phyloP scores from a whole-genome alignment of 2,797 vertebrate genomes.

The Oryzias dopingdopingensis region DNA sequence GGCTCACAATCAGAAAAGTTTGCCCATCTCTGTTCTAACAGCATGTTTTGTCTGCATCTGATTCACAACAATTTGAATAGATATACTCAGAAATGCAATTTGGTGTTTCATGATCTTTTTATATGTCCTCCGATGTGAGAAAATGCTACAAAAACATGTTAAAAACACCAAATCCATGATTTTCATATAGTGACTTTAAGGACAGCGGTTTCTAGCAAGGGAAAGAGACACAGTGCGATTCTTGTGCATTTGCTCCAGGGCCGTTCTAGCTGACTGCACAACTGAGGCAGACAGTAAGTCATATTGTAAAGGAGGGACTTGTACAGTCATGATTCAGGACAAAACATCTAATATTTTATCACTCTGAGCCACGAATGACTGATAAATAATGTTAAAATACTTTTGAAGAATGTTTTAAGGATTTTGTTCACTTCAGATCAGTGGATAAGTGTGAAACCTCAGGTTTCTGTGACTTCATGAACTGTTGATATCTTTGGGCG shows the following conservation, averaged over 20 bases:
- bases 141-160: too few species aligned
- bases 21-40: too few species aligned
- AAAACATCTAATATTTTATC: not conserved
- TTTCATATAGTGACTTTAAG: not conserved
- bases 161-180: not conserved
- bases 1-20: too few species aligned
- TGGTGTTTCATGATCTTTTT: too few species aligned
- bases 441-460: slow-evolving; percentile 3
- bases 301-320: slow-evolving; percentile 8
- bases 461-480: slow-evolving; percentile 12
- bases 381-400: not conserved
- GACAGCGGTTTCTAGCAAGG: not conserved
- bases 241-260: slow-evolving; percentile 4
- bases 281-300: slow-evolving; percentile 9
- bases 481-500: slow-evolving; percentile 14
- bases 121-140: too few species aligned
- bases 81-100: too few species aligned
- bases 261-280: slow-evolving; percentile 2
- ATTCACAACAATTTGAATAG: too few species aligned
- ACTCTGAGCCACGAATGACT: slow-evolving; percentile 7
- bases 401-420: not conserved
- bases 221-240: not conserved
- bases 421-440: not conserved
- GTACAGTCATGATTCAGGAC: slow-evolving; percentile 29
- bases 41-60: too few species aligned